These are phyloP conservation scores for Hydroisotoma schaefferi DNA, from an alignment of 2,888 invertebrate species.

Conservation along the genomic window DNA sequence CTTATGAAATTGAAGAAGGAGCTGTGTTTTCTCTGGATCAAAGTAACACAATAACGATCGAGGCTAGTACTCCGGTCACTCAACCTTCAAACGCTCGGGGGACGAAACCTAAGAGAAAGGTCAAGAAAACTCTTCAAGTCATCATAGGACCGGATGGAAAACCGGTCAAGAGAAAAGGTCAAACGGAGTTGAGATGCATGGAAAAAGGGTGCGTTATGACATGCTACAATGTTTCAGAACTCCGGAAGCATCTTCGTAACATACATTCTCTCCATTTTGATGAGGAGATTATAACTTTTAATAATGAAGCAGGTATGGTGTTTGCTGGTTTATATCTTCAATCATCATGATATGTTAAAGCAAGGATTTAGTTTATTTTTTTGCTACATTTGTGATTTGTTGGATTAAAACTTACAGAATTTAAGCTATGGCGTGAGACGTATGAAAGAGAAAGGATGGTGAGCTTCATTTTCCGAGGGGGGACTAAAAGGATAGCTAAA, in stretches of 20 bases:
- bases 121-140: conserved; percentile 3
- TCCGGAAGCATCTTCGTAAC: conserved; percentile 38
- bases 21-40: not conserved
- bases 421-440: conserved; percentile 41
- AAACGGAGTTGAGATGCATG: conserved; percentile 39
- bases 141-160: conserved; percentile 1
- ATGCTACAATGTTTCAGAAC: conserved; percentile 37
- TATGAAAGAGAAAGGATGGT: conserved; percentile 46
- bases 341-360: no score
- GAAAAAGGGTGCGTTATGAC: conserved; percentile 35
- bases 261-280: conserved; percentile 37
- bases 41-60: not conserved
- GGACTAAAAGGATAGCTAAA: conserved; percentile 45
- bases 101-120: not conserved
- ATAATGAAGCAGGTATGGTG: conserved; percentile 27
- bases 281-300: conserved; percentile 31
- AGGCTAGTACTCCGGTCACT: not conserved
- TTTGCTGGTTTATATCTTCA: conserved; percentile 1
- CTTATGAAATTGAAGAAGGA: not conserved
- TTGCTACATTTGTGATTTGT: not conserved
- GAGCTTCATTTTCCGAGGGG: conserved; percentile 47
- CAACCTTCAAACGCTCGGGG: not conserved
- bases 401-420: conserved; percentile 25
- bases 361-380: not conserved
- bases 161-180: conserved; percentile 2